phyloP scores from a whole-genome alignment of 2,888 invertebrate genomes.

The Sisyra terminalis region DNA sequence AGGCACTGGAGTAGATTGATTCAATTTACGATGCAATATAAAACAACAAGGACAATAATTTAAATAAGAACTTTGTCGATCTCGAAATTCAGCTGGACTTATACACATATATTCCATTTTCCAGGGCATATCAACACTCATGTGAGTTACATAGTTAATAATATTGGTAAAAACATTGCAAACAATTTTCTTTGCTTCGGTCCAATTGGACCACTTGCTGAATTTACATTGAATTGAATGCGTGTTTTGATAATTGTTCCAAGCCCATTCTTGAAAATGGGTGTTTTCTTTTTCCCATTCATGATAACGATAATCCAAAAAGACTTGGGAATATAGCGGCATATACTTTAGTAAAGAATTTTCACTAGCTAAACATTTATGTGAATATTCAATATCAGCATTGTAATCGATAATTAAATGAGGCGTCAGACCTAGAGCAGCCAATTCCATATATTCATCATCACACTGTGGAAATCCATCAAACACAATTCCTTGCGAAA shows the following conservation, averaged over 20 bases:
- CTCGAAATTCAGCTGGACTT: conserved; percentile 33
- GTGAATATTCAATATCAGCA: conserved; percentile 22
- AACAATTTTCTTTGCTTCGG: conserved; percentile 25
- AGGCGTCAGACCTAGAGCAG: conserved; percentile 35
- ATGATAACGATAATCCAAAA: conserved; percentile 28
- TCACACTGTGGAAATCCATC: conserved; percentile 42
- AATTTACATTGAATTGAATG: conserved; percentile 29
- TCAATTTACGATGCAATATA: conserved; percentile 19
- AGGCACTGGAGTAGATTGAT: conserved; percentile 29
- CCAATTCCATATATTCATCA: conserved; percentile 32
- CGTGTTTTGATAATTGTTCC: conserved; percentile 36
- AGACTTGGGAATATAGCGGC: conserved; percentile 25
- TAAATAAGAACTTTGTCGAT: conserved; percentile 31
- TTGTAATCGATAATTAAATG: conserved; percentile 36
- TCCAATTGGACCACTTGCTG: conserved; percentile 38
- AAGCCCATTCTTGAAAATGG: conserved; percentile 31
- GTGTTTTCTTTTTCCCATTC: conserved; percentile 26
- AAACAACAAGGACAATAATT: conserved; percentile 43
- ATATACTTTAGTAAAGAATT: conserved; percentile 13
- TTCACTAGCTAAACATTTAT: conserved; percentile 27
- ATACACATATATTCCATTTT: conserved; percentile 34
- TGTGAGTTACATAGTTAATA: conserved; percentile 32
- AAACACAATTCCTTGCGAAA: conserved; percentile 39
- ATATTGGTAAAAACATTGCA: conserved; percentile 27
- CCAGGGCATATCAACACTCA: conserved; percentile 29